phyloP scores from a whole-genome alignment of 1,140 invertebrate genomes.

The Venturia canescens region DNA sequence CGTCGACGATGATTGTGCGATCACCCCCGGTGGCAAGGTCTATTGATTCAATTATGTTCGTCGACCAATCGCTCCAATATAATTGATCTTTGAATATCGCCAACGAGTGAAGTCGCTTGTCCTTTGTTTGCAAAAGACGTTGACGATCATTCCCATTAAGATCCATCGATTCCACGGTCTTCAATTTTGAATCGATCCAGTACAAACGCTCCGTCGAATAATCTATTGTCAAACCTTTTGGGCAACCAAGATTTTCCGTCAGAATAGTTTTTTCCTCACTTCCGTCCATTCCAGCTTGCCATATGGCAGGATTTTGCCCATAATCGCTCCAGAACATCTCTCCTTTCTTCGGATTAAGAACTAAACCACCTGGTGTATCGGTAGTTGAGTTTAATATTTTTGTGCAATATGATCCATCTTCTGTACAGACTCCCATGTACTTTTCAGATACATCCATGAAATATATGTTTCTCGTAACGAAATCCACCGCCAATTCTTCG shows the following conservation, averaged over 20 bases:
- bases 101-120: constrained; percentile 88
- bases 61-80: constrained; percentile 91
- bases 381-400: constrained; percentile 79
- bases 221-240: constrained; percentile 93
- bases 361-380: constrained; percentile 81
- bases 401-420: constrained; percentile 80
- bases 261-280: constrained; percentile 75
- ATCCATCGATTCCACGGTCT: constrained; percentile 85
- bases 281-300: constrained; percentile 91
- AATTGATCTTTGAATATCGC: constrained; percentile 91
- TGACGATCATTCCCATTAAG: constrained; percentile 85
- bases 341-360: constrained; percentile 81
- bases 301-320: constrained; percentile 85
- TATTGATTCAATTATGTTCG: constrained; percentile 81
- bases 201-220: constrained; percentile 87
- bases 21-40: constrained; percentile 84
- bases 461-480: constrained; percentile 87
- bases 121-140: constrained; percentile 77
- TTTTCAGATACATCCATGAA: constrained; percentile 86
- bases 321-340: constrained; percentile 92
- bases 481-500: constrained; percentile 89
- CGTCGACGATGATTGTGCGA: constrained; percentile 76
- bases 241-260: constrained; percentile 84
- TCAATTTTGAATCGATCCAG: constrained; percentile 87
- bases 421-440: constrained; percentile 85